Conservation (phyloP, 2,888 invertebrate genomes). For the Drosophila borborema region DNA sequence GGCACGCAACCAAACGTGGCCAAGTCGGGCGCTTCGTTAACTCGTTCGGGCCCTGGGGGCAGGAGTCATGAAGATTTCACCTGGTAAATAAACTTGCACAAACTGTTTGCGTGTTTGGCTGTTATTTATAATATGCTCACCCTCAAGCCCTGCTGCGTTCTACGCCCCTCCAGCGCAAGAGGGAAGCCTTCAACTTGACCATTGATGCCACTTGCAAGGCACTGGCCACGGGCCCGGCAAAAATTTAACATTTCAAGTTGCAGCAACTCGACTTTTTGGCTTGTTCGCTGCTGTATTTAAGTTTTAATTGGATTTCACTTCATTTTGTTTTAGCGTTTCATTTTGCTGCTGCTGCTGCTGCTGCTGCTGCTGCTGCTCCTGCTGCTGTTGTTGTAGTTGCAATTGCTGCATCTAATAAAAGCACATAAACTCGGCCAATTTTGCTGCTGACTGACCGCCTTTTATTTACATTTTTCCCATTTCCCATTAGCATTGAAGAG, state of each 20-base stretch:
- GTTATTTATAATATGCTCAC: conserved; percentile 72
- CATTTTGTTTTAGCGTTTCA: conserved; percentile 41
- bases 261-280: conserved; percentile 55
- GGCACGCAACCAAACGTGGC: conserved; percentile 60
- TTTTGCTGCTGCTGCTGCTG: conserved; percentile 16
- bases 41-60: conserved; percentile 53
- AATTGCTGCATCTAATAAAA: conserved; percentile 30
- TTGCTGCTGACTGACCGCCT: conserved; percentile 56
- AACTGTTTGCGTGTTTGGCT: conserved; percentile 75
- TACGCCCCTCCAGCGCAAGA: conserved; percentile 18
- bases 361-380: conserved; percentile 17
- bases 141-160: conserved; percentile 13
- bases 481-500: conserved; percentile 45
- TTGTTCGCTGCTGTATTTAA: conserved; percentile 50
- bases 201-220: conserved; percentile 23
- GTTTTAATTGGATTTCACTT: conserved; percentile 75
- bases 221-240: background rate
- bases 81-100: conserved; percentile 68
- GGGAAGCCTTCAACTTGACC: conserved; percentile 69
- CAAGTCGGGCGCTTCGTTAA: conserved; percentile 53
- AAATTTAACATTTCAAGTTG: conserved; percentile 55
- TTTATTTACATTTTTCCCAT: conserved; percentile 60
- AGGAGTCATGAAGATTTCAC: conserved; percentile 40
- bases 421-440: conserved; percentile 62
- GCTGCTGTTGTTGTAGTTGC: conserved; percentile 12